Evolutionary conservation across 2,797 vertebrate species (phyloP).

Genomic region (Lophotriccus pileatus): DNA sequence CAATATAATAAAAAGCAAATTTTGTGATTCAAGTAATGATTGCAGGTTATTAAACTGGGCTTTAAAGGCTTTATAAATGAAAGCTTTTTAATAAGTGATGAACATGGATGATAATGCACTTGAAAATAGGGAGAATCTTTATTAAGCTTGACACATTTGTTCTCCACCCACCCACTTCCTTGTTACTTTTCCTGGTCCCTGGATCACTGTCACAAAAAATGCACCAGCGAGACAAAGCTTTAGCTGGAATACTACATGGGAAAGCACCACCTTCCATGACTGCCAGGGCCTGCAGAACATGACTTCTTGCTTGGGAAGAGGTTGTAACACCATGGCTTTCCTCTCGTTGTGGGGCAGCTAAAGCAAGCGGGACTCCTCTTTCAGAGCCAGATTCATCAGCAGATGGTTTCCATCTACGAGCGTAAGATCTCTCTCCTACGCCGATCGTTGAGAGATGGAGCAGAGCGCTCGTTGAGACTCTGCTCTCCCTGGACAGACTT

Average conservation of each 20-base stretch:
- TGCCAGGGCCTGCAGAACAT: neutral
- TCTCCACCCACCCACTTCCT: neutral
- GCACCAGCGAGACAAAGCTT: neutral
- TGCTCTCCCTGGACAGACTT: neutral
- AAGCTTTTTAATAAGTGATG: constrained; percentile 62
- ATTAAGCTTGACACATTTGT: constrained; percentile 30
- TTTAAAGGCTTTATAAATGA: constrained; percentile 58
- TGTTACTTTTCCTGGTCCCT: neutral
- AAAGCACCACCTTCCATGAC: neutral
- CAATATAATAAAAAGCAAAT: constrained; percentile 57
- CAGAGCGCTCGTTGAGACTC: neutral
- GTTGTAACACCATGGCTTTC: neutral
- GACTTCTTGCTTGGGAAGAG: neutral
- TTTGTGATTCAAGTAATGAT: constrained; percentile 56
- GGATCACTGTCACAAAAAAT: neutral
- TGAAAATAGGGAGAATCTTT: constrained; percentile 36
- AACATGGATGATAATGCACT: constrained; percentile 19
- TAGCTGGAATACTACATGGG: neutral
- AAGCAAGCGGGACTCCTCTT: neutral
- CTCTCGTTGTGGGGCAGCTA: accelerated
- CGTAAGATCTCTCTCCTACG: neutral
- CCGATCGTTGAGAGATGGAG: accelerated
- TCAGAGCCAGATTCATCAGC: neutral
- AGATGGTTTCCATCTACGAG: neutral
- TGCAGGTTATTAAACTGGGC: constrained; percentile 53